Conservation (phyloP, 2,113 vertebrate species). For the Prionailurus viverrinus region DNA sequence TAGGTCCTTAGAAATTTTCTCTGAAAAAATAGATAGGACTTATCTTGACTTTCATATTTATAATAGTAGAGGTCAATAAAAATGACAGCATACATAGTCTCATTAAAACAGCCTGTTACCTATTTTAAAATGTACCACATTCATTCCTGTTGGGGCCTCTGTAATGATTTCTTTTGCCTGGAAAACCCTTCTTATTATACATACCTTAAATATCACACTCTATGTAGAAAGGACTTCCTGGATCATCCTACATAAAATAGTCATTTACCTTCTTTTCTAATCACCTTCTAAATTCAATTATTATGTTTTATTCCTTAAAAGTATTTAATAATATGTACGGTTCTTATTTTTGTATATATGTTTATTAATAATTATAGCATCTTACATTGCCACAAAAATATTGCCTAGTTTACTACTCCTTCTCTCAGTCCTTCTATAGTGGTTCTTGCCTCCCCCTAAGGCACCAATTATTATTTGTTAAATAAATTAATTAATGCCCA, state of each 20-base stretch:
- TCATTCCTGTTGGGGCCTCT: not conserved
- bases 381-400: not conserved
- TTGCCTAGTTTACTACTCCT: not conserved
- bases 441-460: not conserved
- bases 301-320: not conserved
- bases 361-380: not conserved
- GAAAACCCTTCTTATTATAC: not conserved
- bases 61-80: not conserved
- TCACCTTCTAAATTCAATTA: not conserved
- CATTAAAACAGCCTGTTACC: not conserved
- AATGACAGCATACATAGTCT: not conserved
- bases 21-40: not conserved
- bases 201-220: not conserved
- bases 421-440: not conserved
- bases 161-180: not conserved
- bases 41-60: not conserved
- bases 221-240: not conserved
- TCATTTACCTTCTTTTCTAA: not conserved
- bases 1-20: not conserved
- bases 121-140: not conserved
- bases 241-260: not conserved
- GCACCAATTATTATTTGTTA: not conserved
- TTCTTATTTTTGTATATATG: not conserved
- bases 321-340: not conserved
- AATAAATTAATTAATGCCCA: not conserved